Conservation (phyloP, 2,888 invertebrate species). For the Invenusta paracnida region DNA sequence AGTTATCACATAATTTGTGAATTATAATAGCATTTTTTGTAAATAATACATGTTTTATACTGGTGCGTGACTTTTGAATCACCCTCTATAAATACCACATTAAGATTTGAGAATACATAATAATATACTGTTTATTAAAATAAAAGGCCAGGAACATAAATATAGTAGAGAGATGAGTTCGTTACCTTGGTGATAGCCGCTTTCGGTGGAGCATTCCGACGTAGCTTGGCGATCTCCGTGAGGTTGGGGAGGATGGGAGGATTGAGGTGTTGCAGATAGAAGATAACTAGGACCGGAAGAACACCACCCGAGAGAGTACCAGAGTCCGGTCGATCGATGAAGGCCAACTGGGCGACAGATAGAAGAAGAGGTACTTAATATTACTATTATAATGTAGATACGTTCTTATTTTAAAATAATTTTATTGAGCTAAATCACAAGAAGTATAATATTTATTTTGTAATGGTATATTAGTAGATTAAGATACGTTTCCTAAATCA, state of each 20-base stretch:
- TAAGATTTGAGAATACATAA: too few species aligned
- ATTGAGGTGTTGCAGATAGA: background rate
- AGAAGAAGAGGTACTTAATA: background rate
- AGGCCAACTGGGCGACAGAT: background rate
- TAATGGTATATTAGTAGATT: too few species aligned
- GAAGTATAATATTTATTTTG: too few species aligned
- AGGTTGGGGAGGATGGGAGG: slow-evolving; percentile 3
- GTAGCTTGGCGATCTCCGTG: background rate
- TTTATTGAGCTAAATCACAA: too few species aligned
- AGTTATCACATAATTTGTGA: too few species aligned
- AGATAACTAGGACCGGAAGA: background rate
- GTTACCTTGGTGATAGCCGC: background rate
- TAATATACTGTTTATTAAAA: background rate
- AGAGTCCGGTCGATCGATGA: background rate
- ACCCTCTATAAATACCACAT: too few species aligned
- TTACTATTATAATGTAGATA: too few species aligned
- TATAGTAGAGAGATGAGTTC: background rate
- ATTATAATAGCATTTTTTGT: too few species aligned
- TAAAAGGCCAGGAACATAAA: background rate
- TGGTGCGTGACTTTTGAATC: too few species aligned
- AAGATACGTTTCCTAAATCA: too few species aligned
- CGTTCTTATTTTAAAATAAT: too few species aligned
- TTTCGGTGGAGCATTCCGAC: background rate
- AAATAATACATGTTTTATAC: too few species aligned
- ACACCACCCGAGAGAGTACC: background rate